Percentiles rank a stretch among this genome's conserved stretches.
Evolutionary conservation across 2,113 vertebrate species (phyloP).

Genomic region (Nesospiza acunhae): DNA sequence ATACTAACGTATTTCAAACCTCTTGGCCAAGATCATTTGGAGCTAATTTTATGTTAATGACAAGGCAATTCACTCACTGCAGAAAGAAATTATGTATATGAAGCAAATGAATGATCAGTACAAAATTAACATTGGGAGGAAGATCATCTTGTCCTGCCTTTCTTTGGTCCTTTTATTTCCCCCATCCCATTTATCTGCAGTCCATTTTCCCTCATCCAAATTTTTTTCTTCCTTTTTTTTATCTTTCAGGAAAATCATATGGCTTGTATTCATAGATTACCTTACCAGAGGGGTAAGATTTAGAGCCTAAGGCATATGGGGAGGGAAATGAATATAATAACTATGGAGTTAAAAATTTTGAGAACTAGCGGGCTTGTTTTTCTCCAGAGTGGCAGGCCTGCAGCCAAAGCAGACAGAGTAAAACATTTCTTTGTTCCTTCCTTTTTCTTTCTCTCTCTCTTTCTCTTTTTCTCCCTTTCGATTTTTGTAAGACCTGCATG

Average conservation of each 20-base stretch:
- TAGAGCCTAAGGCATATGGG: not conserved
- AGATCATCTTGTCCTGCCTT: not conserved
- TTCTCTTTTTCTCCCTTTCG: not conserved
- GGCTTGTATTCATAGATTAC: not conserved
- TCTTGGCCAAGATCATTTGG: not conserved
- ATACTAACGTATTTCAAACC: not conserved
- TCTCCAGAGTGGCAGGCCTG: not conserved
- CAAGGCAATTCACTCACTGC: not conserved
- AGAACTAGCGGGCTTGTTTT: not conserved
- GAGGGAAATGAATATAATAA: not conserved
- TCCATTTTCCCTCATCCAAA: not conserved
- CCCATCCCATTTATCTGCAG: not conserved
- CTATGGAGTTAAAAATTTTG: not conserved
- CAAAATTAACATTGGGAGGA: not conserved
- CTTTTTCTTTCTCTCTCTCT: not conserved
- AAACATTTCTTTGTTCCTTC: not conserved
- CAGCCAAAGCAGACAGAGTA: not conserved
- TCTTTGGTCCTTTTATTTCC: not conserved
- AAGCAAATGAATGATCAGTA: not conserved
- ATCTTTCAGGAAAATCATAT: not conserved
- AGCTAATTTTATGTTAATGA: slow-evolving; percentile 36
- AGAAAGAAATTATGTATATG: slow-evolving; percentile 19
- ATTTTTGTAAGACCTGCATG: not conserved
- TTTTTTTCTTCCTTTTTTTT: not conserved
- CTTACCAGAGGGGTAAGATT: not conserved